phyloP scores from a whole-genome alignment of 1,140 invertebrate species.

The Nymphalis io region DNA sequence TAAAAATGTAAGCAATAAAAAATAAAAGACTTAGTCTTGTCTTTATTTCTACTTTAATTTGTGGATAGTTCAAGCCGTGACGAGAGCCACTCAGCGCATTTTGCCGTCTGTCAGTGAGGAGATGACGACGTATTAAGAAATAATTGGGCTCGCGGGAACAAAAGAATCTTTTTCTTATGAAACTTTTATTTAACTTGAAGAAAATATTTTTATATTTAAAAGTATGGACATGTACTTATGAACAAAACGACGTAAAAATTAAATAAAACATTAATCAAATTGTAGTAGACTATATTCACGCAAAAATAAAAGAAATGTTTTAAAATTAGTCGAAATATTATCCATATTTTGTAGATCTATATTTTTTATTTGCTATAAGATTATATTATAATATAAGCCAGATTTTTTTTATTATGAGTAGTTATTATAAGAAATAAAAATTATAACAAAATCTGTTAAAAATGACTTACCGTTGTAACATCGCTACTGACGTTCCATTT shows the following conservation, averaged over 20 bases:
- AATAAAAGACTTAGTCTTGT: constrained; percentile 7
- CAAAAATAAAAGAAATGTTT: too few relatives aligned
- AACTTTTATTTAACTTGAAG: background rate
- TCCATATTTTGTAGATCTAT: too few relatives aligned
- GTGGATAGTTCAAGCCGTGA: background rate
- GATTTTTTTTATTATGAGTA: too few relatives aligned
- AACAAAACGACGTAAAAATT: too few relatives aligned
- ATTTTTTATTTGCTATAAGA: too few relatives aligned
- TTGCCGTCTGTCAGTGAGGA: constrained; percentile 17
- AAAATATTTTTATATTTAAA: background rate
- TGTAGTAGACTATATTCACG: too few relatives aligned
- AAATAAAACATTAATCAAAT: too few relatives aligned
- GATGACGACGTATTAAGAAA: constrained; percentile 18
- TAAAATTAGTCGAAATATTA: too few relatives aligned
- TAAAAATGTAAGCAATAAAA: background rate
- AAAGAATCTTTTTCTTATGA: background rate
- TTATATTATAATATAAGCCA: too few relatives aligned
- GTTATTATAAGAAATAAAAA: constrained; percentile 1
- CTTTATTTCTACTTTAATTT: constrained; percentile 12
- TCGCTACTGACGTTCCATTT: constrained; percentile 65
- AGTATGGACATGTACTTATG: too few relatives aligned
- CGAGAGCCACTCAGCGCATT: constrained; percentile 28
- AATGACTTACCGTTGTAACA: constrained; percentile 51
- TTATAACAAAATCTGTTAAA: background rate
- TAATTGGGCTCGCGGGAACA: constrained; percentile 23